Evolutionary conservation across 2,113 vertebrate genomes (phyloP).

Genomic region (rat (Rattus norvegicus)): DNA sequence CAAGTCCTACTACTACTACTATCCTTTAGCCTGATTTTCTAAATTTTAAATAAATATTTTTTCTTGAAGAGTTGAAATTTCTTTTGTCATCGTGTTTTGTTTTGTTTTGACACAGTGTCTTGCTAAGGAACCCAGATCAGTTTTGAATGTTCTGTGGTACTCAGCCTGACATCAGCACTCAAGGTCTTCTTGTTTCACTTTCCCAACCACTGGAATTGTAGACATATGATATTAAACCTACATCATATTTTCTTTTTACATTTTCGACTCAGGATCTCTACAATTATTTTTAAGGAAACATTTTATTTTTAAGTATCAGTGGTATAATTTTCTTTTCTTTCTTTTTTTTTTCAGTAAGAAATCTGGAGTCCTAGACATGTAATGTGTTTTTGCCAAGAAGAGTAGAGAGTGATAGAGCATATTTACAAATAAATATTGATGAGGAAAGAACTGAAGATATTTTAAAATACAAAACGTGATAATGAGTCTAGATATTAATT

Average conservation of each 20-base stretch:
- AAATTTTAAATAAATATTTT: background rate
- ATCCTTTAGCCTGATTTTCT: too few species aligned
- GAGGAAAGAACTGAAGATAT: background rate
- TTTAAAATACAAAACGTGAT: background rate
- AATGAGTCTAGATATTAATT: background rate
- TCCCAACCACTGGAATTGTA: background rate
- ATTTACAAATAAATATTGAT: background rate
- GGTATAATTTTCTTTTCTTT: background rate
- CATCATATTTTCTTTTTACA: background rate
- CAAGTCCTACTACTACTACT: too few species aligned
- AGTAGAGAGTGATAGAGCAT: background rate
- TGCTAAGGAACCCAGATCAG: background rate
- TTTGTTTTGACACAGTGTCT: background rate
- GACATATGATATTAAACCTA: background rate
- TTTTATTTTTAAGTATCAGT: background rate
- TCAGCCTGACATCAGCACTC: background rate
- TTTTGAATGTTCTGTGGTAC: background rate
- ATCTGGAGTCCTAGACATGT: background rate
- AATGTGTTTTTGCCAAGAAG: background rate
- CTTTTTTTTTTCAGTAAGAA: background rate
- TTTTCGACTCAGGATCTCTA: constrained; percentile 24
- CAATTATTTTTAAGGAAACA: background rate
- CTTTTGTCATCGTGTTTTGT: background rate
- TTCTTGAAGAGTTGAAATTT: background rate
- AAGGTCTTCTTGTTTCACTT: background rate